Conservation (phyloP, 2,797 vertebrate genomes). For the Xerus rutilus region DNA sequence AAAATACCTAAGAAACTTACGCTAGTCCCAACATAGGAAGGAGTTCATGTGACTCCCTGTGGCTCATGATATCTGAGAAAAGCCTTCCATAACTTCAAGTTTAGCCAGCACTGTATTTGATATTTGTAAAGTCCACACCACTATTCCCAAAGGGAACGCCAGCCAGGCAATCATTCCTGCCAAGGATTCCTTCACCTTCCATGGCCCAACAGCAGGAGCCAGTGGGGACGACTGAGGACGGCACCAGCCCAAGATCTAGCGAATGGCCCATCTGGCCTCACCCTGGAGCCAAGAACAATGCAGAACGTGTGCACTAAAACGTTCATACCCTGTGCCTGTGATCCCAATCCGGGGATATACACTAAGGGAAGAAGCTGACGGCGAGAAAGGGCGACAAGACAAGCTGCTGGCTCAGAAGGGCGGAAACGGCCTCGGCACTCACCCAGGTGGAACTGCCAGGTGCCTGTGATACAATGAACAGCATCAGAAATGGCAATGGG, state of each 20-base stretch:
- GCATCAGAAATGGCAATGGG: background rate
- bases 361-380: background rate
- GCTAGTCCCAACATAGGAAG: background rate
- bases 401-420: background rate
- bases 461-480: background rate
- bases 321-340: background rate
- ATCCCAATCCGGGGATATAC: background rate
- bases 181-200: background rate
- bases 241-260: background rate
- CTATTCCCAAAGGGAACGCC: background rate
- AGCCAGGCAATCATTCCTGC: background rate
- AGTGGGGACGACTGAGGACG: rapidly evolving
- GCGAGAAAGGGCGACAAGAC: background rate
- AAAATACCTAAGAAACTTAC: background rate
- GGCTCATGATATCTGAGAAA: background rate
- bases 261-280: background rate
- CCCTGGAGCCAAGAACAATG: background rate
- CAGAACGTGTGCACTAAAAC: background rate
- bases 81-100: background rate
- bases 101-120: background rate
- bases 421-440: background rate
- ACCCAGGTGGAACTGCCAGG: background rate
- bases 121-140: background rate
- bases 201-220: background rate
- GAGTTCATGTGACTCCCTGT: background rate